Evolutionary conservation across 1,140 invertebrate genomes (phyloP), one percentile per base, ranked within the genome.

Genomic region (Aricia agestis): DNA sequence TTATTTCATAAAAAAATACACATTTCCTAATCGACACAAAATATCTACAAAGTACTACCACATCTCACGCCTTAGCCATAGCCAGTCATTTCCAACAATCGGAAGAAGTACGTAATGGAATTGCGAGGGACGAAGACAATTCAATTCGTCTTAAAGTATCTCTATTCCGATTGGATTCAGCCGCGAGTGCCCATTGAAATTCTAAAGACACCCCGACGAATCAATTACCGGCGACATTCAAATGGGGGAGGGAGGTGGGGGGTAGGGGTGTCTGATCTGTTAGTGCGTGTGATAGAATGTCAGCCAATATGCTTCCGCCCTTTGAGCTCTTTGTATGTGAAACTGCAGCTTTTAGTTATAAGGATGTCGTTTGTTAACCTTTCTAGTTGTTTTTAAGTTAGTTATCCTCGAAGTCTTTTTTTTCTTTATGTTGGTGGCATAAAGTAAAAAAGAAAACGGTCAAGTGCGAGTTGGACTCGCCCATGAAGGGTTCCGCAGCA

Each of bases 151-250:
- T 63, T 63, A 63, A 63, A 63, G 19, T 63, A 63, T 63, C 59
- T 63, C 59, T 11, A 63, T 63, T 19, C 18, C 59, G 59, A 63
- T 63, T 63, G 59, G 59, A 63, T 63, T 63, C 19, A 19, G 59
- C 59, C 59, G 18, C 59, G 18, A 25, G 18, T 18, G 17, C 18
- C 67, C 63, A 72, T 72, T 72, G 71, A 72, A 72, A 72, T 72
- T 72, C 71, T 68, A 68, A 68, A 67, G 67, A 59, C 71, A 72
- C 59, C 71, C 45, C 71, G 59, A 41, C 71, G 71, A 72, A 72
- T 71, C 70, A 67, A 71, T 72, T 72, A 72, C 66, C 10, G n/a
- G 41, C 42, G 58, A 63, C 45, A 72, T 72, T 72, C 58, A 72
- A 68, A 67, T 63, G 17, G 18, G 7, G 59, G 9, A 7, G 11